Evolutionary conservation across 2,113 vertebrate genomes (phyloP).

Genomic region (Phalacrocorax aristotelis): DNA sequence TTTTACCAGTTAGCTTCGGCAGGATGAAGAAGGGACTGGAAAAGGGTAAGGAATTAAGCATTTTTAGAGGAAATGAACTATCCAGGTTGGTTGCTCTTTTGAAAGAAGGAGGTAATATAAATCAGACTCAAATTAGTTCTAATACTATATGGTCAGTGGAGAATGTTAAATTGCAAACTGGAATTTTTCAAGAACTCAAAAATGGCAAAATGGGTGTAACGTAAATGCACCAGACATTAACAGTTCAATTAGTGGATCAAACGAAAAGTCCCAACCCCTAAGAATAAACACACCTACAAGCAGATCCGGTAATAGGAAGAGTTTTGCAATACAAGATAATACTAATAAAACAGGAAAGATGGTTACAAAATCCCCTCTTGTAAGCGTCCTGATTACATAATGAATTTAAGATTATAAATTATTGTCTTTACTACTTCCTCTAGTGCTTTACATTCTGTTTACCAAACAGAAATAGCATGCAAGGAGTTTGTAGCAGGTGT

Average conservation of each 20-base stretch:
- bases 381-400: background rate
- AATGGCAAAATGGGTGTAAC: background rate
- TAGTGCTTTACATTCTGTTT: slow-evolving; percentile 18
- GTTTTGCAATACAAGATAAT: slow-evolving; percentile 26
- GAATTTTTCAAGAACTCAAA: background rate
- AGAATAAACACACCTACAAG: slow-evolving; percentile 54
- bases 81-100: background rate
- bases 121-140: background rate
- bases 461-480: background rate
- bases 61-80: background rate
- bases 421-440: slow-evolving; percentile 22
- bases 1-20: background rate
- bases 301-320: background rate
- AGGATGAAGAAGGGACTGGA: background rate
- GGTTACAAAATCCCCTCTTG: slow-evolving; percentile 7
- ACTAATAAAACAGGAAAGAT: slow-evolving; percentile 40
- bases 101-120: background rate
- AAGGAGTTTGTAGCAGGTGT: background rate
- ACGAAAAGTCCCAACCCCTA: background rate
- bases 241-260: background rate
- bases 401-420: background rate
- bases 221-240: background rate
- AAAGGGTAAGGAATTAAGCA: background rate
- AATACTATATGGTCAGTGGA: background rate
- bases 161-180: background rate